Evolutionary conservation across 2,888 invertebrate species (phyloP), one percentile per base, ranked within the genome.

Genomic region (Apocheima hispidaria): DNA sequence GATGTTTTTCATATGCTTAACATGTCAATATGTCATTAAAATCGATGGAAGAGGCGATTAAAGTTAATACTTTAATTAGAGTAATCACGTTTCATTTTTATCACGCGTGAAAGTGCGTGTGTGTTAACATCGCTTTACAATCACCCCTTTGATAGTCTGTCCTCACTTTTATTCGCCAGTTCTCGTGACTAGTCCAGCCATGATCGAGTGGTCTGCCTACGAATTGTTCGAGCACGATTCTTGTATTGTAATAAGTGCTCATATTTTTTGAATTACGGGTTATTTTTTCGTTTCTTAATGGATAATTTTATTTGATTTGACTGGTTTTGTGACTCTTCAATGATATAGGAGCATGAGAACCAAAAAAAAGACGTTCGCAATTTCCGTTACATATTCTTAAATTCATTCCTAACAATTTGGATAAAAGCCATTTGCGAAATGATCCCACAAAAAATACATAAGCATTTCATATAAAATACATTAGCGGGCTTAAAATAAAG

Each of bases 121-220:
- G 56, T 48, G 41, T 53, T 49, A 23, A 40, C 38, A 52, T 30
- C 5, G 86, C 87, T 88, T 91, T 90, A 91, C 88, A 86, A 88
- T 87, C 88, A 91, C 90, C 91, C 91, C 90, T 91, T 91, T 90
- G 90, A 88, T 88, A 82, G 88, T 83, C 81, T 83, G 84, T 86
- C 84, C 83, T 81, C 67, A 76, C 75, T 84, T 84, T 86, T 87
- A 86, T 88, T 87, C 83, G 85, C 81, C 76, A 67, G 73, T 68
- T 75, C 66, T 82, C 83, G 83, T 83, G 84, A 82, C 83, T 78
- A 75, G 77, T 75, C 78, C 72, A 69, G 78, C 70, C 69, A 76
- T 81, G 77, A 82, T 80, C 75, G 80, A 79, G 80, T 80, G 79
- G 77, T 76, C 81, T 81, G 77, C 79, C 77, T 73, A 79, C 76